Evolutionary conservation across 2,797 vertebrate genomes (phyloP), one percentile per base, ranked within the genome.

Genomic region (Ctenopoma kingsleyae): DNA sequence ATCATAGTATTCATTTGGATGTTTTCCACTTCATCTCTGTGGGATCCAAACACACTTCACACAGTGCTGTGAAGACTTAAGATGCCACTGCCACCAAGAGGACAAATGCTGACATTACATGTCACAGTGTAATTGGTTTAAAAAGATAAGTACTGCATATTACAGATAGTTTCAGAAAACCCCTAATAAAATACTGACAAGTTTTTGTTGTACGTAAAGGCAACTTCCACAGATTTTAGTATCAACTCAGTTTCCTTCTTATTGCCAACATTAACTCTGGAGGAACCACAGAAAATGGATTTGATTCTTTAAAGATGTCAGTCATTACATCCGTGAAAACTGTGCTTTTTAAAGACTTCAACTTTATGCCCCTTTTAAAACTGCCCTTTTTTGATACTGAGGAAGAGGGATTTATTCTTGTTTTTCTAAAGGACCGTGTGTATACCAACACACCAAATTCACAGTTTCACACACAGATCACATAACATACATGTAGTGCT

Each of bases 51-150:
- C 43, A 58, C 32, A 43, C 2, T 9, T 47, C 19, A 46, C 44
- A 11, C 17, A 25, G 11, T 40, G 10, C 53, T 15, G 11, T 15
- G 61, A 20, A 40, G 13, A 11, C 73, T 38, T 62, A 20, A 35
- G 46, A 71, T 22, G 50, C 17, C 64, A 80, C 67, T 82, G 78
- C 87, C 87, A 76, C 78, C 89, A 40, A 73, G 81, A 78, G 89
- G 83, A 67, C 51, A 67, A 16, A 40, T 30, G 7, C 19, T 59
- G 36, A 44, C 35, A 76, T 71, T 49, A 67, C 76, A 71, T 36
- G 46, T 49, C 25, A 32, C 23, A 8, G 3, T 12, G 9, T 2
- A 25, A 19, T 11, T 25, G n/a, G 9, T 17, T 7, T 36, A 32
- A 48, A 4, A 27, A 2, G 16, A 38, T 1, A 27, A 4, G 8